Evolutionary conservation across 1,140 invertebrate species (phyloP).

Genomic region (Cheumatopsyche charites): DNA sequence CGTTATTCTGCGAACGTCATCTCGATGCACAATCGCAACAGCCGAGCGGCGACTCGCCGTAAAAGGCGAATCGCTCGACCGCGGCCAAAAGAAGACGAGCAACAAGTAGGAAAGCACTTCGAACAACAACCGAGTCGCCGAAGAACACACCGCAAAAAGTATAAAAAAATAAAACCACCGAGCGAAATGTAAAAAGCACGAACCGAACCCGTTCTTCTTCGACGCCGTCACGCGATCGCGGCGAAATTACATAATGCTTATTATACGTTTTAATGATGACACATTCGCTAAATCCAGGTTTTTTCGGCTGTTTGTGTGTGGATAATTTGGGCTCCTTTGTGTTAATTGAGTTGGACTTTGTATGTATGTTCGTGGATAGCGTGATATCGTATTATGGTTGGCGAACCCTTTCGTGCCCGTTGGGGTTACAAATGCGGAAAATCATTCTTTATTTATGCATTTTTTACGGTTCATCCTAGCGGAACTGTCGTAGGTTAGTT

Average conservation of each 20-base stretch:
- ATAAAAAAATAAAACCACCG: too few species aligned
- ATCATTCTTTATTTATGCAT: neutral
- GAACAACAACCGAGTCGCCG: neutral
- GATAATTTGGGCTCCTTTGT: too few species aligned
- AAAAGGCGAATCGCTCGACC: too few species aligned
- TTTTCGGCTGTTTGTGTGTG: too few species aligned
- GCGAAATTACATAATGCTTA: neutral
- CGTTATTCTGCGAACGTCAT: too few species aligned
- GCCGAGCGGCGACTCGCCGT: slow-evolving; percentile 1
- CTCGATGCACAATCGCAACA: neutral
- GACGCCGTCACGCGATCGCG: slow-evolving; percentile 11
- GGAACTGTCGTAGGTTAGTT: slow-evolving; percentile 3
- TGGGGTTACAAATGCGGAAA: neutral
- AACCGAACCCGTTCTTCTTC: slow-evolving; percentile 6
- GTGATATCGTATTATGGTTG: neutral
- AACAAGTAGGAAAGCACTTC: neutral
- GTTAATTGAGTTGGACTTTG: too few species aligned
- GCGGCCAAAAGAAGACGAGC: neutral
- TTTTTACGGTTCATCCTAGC: neutral
- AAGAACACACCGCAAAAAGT: neutral
- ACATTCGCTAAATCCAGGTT: too few species aligned
- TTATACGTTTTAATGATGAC: too few species aligned
- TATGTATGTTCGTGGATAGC: neutral
- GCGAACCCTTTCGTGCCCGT: neutral
- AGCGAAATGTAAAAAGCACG: too few species aligned